Base-by-base conservation (phyloP, 2,113 vertebrate species). In the Cathartes aura region DNA sequence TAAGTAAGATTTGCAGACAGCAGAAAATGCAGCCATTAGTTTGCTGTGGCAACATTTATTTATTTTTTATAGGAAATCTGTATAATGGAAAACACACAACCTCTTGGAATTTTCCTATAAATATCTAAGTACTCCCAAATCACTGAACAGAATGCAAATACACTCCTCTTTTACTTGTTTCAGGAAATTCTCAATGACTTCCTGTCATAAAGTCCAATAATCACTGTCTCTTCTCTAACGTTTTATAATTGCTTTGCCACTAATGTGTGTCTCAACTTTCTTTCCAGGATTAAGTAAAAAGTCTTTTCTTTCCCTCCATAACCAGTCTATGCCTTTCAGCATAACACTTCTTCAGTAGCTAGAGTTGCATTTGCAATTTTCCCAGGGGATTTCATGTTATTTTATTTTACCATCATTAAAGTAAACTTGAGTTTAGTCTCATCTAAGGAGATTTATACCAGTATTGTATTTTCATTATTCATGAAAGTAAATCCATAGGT, bases 111-210 rank as follows among this genome's bases (percentile, higher is more conserved):
- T 92, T 43, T 82, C 90, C 94, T 86, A 92, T 92, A 97, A 98
- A 97, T 97, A 97, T 82, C 87, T 93, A 92, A 97, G 66, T 81
- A 66, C 27, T 78, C 96, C 95, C 94, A 93, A 89, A 88, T 32
- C 89, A 60, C 74, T 1, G 38, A 84, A 93, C 75, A 89, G 71
- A 29, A 52, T 22, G 91, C 72, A 80, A 85, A 92, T 29, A 32
- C 50, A 64, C 64, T 48, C 19, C 34, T 75, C 92, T 82, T 89
- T 72, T 26, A 36, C n/a, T 95, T 68, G 81, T 58, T 84, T 72
- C 94, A 96, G 87, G 67, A 97, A 97, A 96, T 83, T 95, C 75
- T 88, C 85, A 34, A 47, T 56, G 87, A 94, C 89, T 96, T 91
- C 70, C 60, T 87, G 92, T 82, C 92, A 95, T 42, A 79, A 79